A percentile compares a stretch with the other conserved stretches of the same genome.
phyloP scores from a whole-genome alignment of 2,888 invertebrate species.

The Ethmia dodecea region DNA sequence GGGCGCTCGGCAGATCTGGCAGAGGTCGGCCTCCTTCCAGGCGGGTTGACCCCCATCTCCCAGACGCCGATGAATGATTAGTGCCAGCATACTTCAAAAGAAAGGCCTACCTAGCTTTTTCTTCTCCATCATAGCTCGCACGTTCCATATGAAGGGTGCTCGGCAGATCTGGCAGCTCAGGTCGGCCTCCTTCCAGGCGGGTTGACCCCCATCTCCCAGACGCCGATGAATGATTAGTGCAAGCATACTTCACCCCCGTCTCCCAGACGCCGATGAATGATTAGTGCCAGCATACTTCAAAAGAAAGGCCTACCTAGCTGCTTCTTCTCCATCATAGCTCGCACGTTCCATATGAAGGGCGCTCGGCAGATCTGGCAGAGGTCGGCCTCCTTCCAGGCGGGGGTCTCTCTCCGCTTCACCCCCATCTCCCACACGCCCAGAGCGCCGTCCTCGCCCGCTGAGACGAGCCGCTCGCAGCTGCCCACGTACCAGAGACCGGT shows the following conservation, averaged over 20 bases:
- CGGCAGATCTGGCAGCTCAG: constrained; percentile 96
- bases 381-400: constrained; percentile 97
- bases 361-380: constrained; percentile 95
- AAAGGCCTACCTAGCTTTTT: constrained; percentile 83
- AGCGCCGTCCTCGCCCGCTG: constrained; percentile 94
- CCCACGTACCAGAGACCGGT: constrained; percentile 91
- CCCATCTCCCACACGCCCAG: constrained; percentile 97
- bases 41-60: constrained; percentile 96
- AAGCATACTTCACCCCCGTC: too few relatives aligned
- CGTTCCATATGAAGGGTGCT: constrained; percentile 99
- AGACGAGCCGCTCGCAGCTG: constrained; percentile 87
- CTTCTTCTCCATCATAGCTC: constrained; percentile 98
- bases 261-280: constrained; percentile 99
- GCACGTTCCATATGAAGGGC: constrained; percentile 99
- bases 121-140: constrained; percentile 98
- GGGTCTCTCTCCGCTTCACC: constrained; percentile 92
- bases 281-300: background rate
- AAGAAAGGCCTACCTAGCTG: constrained; percentile 79
- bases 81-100: background rate
- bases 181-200: constrained; percentile 97
- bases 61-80: too few relatives aligned
- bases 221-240: too few relatives aligned
- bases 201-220: constrained; percentile 97
- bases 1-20: constrained; percentile 95
- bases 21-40: constrained; percentile 96